Conservation (phyloP, 2,113 vertebrate species). For the Numida meleagris region DNA sequence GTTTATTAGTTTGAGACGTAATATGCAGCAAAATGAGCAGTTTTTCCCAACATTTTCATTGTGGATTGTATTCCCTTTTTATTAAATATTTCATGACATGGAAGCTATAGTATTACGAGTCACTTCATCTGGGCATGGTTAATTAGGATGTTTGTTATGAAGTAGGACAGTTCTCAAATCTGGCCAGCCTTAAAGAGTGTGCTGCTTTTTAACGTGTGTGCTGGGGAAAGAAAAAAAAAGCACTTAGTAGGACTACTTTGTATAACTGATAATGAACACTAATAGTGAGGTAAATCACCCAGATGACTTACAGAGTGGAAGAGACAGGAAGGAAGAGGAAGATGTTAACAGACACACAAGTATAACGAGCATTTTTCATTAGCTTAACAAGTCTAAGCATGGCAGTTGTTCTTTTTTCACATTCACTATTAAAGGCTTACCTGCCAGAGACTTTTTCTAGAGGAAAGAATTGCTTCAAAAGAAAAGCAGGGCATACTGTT, state of each 20-base stretch:
- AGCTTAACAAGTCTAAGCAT: neutral
- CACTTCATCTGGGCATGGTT: neutral
- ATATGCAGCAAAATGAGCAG: neutral
- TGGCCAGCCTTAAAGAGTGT: neutral
- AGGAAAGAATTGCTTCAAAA: neutral
- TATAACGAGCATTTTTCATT: accelerated
- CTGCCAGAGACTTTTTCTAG: neutral
- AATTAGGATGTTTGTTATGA: neutral
- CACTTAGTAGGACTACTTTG: neutral
- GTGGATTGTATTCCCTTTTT: neutral
- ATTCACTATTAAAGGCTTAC: neutral
- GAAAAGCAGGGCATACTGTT: neutral
- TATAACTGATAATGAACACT: neutral
- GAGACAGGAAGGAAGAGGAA: neutral
- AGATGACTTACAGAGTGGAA: neutral
- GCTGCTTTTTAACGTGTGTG: neutral
- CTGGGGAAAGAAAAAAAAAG: neutral
- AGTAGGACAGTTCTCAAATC: neutral
- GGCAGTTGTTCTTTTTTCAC: neutral
- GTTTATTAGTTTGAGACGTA: neutral
- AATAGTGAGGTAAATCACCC: neutral
- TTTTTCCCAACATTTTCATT: neutral
- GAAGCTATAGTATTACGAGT: neutral
- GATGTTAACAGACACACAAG: neutral
- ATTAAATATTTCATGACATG: neutral